These are phyloP conservation scores for Drosophila infuscata DNA, from an alignment of 2,888 invertebrate genomes.

Conservation along the genomic window DNA sequence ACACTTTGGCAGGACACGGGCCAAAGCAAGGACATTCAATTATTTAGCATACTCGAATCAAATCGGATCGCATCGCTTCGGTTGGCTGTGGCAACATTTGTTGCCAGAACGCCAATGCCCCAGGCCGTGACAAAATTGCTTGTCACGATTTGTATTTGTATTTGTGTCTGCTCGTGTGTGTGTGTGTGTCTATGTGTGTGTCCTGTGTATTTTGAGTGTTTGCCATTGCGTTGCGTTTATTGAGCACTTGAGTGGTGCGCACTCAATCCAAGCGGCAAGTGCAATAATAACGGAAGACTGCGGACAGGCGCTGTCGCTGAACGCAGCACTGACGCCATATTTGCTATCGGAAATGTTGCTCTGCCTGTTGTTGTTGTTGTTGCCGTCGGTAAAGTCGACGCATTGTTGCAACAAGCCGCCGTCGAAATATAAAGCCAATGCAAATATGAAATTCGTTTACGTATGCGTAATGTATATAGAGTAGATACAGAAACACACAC, in stretches of 20 bases:
- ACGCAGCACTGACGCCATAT: slow-evolving; percentile 52
- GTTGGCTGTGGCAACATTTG: slow-evolving; percentile 33
- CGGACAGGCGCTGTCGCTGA: slow-evolving; percentile 25
- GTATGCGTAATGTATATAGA: slow-evolving; percentile 50
- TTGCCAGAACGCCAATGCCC: slow-evolving; percentile 34
- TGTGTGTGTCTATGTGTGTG: slow-evolving; percentile 6
- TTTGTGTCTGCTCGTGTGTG: slow-evolving; percentile 11
- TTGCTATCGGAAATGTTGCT: slow-evolving; percentile 66
- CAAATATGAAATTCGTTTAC: slow-evolving; percentile 63
- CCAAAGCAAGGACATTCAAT: slow-evolving; percentile 54
- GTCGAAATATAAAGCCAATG: slow-evolving; percentile 70
- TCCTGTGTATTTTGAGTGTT: slow-evolving; percentile 30
- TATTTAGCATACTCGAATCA: slow-evolving; percentile 40
- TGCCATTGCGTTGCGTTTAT: slow-evolving; percentile 68
- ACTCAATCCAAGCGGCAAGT: slow-evolving; percentile 62
- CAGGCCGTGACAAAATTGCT: slow-evolving; percentile 54
- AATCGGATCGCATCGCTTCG: slow-evolving; percentile 6
- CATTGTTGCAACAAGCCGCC: slow-evolving; percentile 48
- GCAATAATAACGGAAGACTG: slow-evolving; percentile 47
- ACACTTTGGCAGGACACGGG: slow-evolving; percentile 26
- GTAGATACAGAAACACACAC: slow-evolving; percentile 19
- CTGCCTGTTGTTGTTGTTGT: slow-evolving; percentile 21
- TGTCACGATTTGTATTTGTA: slow-evolving; percentile 56
- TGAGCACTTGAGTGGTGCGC: slow-evolving; percentile 71
- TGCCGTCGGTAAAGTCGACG: slow-evolving; percentile 3